Evolutionary conservation across 2,113 vertebrate species (phyloP), one percentile per base, ranked within the genome.

Genomic region (Ascaphus truei): DNA sequence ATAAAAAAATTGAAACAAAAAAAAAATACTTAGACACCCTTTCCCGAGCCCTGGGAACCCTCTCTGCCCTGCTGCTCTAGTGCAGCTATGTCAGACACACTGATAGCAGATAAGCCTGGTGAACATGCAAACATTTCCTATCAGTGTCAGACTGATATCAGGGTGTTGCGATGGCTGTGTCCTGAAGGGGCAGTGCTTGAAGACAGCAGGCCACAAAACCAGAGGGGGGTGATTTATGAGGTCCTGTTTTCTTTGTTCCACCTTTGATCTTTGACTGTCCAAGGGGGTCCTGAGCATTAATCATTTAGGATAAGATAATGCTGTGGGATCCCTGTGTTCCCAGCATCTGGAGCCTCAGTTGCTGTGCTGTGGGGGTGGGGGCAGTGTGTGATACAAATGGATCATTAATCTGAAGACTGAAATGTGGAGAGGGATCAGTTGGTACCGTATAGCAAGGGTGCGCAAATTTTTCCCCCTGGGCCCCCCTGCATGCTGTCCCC

Each of bases 231-330:
- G 45, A 71, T 71, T 71, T 71, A 71, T 71, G 47, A 8, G 39
- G 33, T 36, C 47, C 67, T 61, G 33, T 60, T 69, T 61, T 51
- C 45, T 36, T 59, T 50, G 27, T 10, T 25, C 13, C 39, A 68
- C 67, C 67, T 71, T 71, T 71, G 67, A 71, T 71, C 67, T 71
- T 31, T 61, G 47, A 52, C 55, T 59, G 31, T 58, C 48, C 26
- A n/a, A 31, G 47, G 67, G 27, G 48, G 47, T 51, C 58, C 36
- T 18, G 50, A 25, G 5, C 23, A 61, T 61, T 51, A 61, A 61
- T 71, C 66, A 69, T 50, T 59, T n/a, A 50, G 36, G 25, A 26
- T 22, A 50, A 39, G 56, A 71, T 61, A 29, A 18, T 50, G 29
- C 31, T 20, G n/a, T 41, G 16, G 31, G 39, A 61, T 63, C 30